phyloP scores from a whole-genome alignment of 1,140 invertebrate species.

The Centruroides vittatus region DNA sequence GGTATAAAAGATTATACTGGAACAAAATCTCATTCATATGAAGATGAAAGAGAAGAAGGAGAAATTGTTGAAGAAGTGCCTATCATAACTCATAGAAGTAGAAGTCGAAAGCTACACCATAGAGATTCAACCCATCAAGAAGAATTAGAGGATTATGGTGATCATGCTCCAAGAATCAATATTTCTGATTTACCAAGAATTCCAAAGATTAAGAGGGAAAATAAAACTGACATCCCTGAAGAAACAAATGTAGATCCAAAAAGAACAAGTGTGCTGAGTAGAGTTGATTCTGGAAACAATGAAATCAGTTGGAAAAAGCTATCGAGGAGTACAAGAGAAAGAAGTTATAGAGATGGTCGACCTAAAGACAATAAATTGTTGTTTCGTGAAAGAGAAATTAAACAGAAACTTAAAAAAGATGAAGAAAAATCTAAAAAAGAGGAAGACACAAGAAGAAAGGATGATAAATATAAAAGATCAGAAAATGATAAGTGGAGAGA shows the following conservation, averaged over 20 bases:
- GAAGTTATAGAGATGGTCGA: conserved; percentile 61
- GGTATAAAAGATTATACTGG: neutral
- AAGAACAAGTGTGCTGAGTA: conserved; percentile 14
- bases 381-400: conserved; percentile 20
- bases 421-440: conserved; percentile 36
- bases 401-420: conserved; percentile 23
- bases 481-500: conserved; percentile 6
- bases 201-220: conserved; percentile 18
- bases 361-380: conserved; percentile 23
- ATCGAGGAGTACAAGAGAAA: conserved; percentile 58
- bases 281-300: conserved; percentile 9
- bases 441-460: conserved; percentile 23
- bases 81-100: conserved; percentile 26
- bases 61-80: conserved; percentile 35
- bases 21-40: conserved; percentile 1
- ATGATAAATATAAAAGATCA: conserved; percentile 9
- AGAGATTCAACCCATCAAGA: neutral
- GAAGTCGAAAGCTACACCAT: conserved; percentile 18
- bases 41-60: conserved; percentile 33
- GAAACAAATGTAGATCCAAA: conserved; percentile 8
- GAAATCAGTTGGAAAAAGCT: conserved; percentile 53
- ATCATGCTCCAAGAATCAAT: conserved; percentile 12
- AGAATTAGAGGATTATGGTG: conserved; percentile 6
- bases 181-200: conserved; percentile 20
- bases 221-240: conserved; percentile 5